Base-by-base conservation (phyloP, 2,888 invertebrate species). In the Noctua comes region DNA sequence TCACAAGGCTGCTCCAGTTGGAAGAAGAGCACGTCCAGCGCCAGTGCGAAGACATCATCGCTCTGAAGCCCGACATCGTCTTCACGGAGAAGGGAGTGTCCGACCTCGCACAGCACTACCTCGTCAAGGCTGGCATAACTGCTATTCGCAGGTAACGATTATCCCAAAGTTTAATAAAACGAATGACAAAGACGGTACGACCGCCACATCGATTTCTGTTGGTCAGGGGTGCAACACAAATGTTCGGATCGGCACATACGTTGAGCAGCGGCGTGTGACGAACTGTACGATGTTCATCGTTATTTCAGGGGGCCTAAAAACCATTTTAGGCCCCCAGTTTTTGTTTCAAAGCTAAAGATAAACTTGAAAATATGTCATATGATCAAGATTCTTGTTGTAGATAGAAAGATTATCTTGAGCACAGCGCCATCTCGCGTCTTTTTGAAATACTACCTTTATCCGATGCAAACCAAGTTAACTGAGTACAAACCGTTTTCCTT, bases 1-100 rank as follows among this genome's bases (percentile, higher is more conserved):
- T 99, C 95, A 99, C 99, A 0, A 98, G 98, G 90, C 98, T 99
- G 93, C 97, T 99, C 72, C 98, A 99, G 95, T 97, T 99, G 72
- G 99, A 99, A 95, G 99, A 99, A 94, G 99, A 99, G 92, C 98
- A 98, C 89, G 98, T 99, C 0, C 98, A 98, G 93, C 97, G 97
- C 5, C 97, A 99, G 87, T 99, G 99, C 92, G 98, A 98, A 11
- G 99, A 99, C 71, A 98, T 99, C 80, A 99, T 99, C 90, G 98
- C 98, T 0, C 96, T 99, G 2, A 99, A 99, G 93, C 99, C 99
- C 0, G 99, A 99, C 94, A 94, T 99, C 1, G 98, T 99, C 21
- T 99, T 99, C 94, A 99, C 99, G 0, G 99, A 99, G 96, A 99
- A 99, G 96, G 99, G 99, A 27, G 98, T 99, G 31, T 99, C 99